phyloP scores from a whole-genome alignment of 2,888 invertebrate genomes.

The Molorchus minor region DNA sequence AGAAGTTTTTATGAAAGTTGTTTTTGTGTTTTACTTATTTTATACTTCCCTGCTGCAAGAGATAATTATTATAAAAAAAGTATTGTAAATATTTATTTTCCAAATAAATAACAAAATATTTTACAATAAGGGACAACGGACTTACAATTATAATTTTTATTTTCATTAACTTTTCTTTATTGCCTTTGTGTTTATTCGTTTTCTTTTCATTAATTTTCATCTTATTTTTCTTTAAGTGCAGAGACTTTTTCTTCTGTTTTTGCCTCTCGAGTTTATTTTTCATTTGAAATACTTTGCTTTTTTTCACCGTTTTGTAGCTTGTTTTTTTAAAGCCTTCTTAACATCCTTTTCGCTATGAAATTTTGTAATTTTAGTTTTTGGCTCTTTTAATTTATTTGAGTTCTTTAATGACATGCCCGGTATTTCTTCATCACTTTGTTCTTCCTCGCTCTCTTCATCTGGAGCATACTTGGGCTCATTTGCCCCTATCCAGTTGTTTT shows the following conservation, averaged over 20 bases:
- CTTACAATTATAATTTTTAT: not conserved
- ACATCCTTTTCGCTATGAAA: slow-evolving; percentile 72
- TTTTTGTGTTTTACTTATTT: not conserved
- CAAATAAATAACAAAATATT: too few relatives aligned
- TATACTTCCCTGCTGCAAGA: too few relatives aligned
- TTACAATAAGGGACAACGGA: too few relatives aligned
- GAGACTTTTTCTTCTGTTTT: slow-evolving; percentile 75
- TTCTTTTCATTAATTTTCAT: slow-evolving; percentile 57
- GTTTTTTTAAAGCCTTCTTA: slow-evolving; percentile 74
- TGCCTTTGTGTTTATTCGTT: slow-evolving; percentile 33
- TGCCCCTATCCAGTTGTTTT: slow-evolving; percentile 77
- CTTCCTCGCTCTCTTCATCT: slow-evolving; percentile 51
- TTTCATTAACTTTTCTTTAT: slow-evolving; percentile 15
- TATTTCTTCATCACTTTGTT: slow-evolving; percentile 52
- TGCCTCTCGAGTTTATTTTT: slow-evolving; percentile 76
- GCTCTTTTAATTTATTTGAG: slow-evolving; percentile 41
- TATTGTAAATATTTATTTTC: too few relatives aligned
- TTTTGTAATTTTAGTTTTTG: slow-evolving; percentile 54
- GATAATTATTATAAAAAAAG: too few relatives aligned
- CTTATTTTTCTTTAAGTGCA: slow-evolving; percentile 61
- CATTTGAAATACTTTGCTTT: slow-evolving; percentile 80
- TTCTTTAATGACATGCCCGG: slow-evolving; percentile 63
- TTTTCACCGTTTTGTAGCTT: slow-evolving; percentile 77
- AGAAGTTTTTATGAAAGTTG: too few relatives aligned
- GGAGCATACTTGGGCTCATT: slow-evolving; percentile 66